Conservation (phyloP, 2,888 invertebrate species). For the Hoplodrina ambigua region DNA sequence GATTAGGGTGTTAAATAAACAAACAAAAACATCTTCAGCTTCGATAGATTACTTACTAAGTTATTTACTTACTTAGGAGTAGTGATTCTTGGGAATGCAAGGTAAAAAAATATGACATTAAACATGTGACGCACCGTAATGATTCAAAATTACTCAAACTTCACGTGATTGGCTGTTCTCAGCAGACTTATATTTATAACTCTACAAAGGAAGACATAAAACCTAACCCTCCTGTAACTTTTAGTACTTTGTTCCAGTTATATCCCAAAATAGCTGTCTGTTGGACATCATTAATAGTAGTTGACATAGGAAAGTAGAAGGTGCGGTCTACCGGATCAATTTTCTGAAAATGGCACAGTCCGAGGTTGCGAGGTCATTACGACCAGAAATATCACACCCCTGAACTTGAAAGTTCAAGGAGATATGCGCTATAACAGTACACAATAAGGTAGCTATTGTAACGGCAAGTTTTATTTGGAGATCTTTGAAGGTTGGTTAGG, state of each 20-base stretch:
- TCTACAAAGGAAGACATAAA: slow-evolving; percentile 40
- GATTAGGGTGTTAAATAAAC: too few species aligned
- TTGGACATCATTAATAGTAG: slow-evolving; percentile 60
- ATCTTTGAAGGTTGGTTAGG: slow-evolving; percentile 63
- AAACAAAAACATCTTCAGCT: too few species aligned
- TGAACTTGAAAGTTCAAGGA: slow-evolving; percentile 56
- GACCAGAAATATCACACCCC: slow-evolving; percentile 59
- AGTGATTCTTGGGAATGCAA: background rate
- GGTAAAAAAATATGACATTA: background rate
- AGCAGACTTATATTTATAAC: slow-evolving; percentile 46
- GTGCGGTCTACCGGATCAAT: slow-evolving; percentile 73
- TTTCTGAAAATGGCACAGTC: slow-evolving; percentile 78
- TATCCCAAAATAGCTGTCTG: slow-evolving; percentile 53
- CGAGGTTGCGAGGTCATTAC: slow-evolving; percentile 77
- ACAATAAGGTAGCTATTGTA: slow-evolving; percentile 62
- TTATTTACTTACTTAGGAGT: too few species aligned
- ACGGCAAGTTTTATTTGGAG: slow-evolving; percentile 50
- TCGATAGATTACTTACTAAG: too few species aligned
- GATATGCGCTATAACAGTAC: slow-evolving; percentile 47
- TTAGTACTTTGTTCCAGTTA: slow-evolving; percentile 36
- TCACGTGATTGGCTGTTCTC: background rate
- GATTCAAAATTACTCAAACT: slow-evolving; percentile 9
- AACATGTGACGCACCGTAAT: background rate
- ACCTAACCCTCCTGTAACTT: slow-evolving; percentile 32
- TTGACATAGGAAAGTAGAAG: slow-evolving; percentile 74